Evolutionary conservation across 2,888 invertebrate genomes (phyloP), one percentile per base, ranked within the genome.

Genomic region (Caenorhabditis drosophilae): DNA sequence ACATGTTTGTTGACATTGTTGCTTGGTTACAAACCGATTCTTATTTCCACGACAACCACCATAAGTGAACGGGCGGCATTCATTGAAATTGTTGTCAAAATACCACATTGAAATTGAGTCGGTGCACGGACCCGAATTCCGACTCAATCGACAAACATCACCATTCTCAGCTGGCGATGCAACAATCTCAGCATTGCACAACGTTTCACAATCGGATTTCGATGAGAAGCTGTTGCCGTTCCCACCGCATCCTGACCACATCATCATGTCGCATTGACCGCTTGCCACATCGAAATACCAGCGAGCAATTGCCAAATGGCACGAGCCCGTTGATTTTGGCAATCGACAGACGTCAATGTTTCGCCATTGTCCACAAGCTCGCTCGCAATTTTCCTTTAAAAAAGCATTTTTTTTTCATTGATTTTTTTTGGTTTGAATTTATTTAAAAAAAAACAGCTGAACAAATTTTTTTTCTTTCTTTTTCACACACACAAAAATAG

Each of bases 191-290:
- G 40, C 59, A n/a, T 40, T 20, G 50, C 79, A 80, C 27, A 80
- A 63, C 7, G 76, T 61, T 44, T 80, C 76, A 58, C 80, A 80
- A 52, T 81, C 81, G 11, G 71, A 66, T 38, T 71, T 70, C 25
- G 76, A 73, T 1, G 75, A 72, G 67, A 78, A 79, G 16, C 77
- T 64, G 67, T 82, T 82, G 11, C 79, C 79, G 48, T 82, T 82
- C 22, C 82, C 82, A 15, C 75, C 81, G 50, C 82, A 82, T 41
- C 82, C 82, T 20, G 75, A 67, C 77, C 77, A 82, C 59, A 79
- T 64, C 71, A 82, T 79, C 50, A 75, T 52, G 26, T 50, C 53
- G 58, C 82, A 82, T 48, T 72, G 58, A n/a, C 60, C 58, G 7
- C 48, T 44, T 15, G 53, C 46, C 1, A 54, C 23, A 53, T 80